These are phyloP conservation scores for Protomyctophum bolini DNA, from an alignment of 2,113 vertebrate genomes.

Conservation along the genomic window DNA sequence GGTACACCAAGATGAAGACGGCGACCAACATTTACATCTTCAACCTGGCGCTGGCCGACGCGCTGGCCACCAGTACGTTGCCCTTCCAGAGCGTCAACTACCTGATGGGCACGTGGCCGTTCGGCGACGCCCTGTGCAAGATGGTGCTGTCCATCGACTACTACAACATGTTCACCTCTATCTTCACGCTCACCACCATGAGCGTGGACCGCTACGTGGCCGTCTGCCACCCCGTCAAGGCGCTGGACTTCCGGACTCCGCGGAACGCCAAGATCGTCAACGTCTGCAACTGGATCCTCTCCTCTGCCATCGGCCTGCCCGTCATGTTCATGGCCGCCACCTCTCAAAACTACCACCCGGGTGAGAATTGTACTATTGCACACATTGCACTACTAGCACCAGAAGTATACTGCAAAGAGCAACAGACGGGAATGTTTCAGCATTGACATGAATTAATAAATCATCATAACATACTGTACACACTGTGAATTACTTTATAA, in stretches of 20 bases:
- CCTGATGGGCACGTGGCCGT: slow-evolving; percentile 97
- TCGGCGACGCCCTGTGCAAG: slow-evolving; percentile 93
- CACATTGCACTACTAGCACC: background rate
- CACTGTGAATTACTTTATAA: too few relatives aligned
- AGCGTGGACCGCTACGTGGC: slow-evolving; percentile 97
- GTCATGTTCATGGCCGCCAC: slow-evolving; percentile 99
- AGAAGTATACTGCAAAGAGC: too few relatives aligned
- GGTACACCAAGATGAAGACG: slow-evolving; percentile 99
- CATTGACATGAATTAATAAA: too few relatives aligned
- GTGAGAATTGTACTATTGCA: slow-evolving; percentile 24
- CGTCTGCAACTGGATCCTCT: slow-evolving; percentile 97
- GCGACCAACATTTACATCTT: slow-evolving; percentile 99
- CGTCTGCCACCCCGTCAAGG: slow-evolving; percentile 96
- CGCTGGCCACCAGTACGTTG: slow-evolving; percentile 94
- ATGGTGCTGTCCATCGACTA: slow-evolving; percentile 97
- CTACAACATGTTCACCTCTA: slow-evolving; percentile 99
- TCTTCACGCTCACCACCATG: slow-evolving; percentile 98
- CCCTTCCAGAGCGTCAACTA: slow-evolving; percentile 98
- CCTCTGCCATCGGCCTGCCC: slow-evolving; percentile 95
- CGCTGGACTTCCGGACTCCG: slow-evolving; percentile 95
- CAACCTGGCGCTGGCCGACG: slow-evolving; percentile 95
- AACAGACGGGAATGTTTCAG: too few relatives aligned
- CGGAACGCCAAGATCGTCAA: slow-evolving; percentile 98
- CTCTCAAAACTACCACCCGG: slow-evolving; percentile 69
- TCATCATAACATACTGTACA: too few relatives aligned